A percentile compares a stretch with the other conserved stretches of the same genome.
Evolutionary conservation across 2,797 vertebrate species (phyloP).

Genomic region (Tragopan temminckii): DNA sequence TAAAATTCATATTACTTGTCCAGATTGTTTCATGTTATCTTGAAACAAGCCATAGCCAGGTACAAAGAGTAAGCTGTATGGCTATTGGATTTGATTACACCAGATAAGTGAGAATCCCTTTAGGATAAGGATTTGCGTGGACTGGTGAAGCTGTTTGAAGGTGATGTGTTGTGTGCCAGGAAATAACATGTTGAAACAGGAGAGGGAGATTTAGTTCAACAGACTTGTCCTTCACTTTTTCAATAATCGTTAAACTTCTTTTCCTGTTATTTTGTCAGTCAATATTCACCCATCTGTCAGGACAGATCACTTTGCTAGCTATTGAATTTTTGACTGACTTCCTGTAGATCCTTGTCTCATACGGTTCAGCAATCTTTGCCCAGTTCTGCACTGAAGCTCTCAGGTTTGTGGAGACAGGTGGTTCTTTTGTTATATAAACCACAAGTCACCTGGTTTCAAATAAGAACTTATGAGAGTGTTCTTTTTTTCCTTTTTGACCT

Average conservation of each 20-base stretch:
- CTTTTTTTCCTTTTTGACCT: neutral
- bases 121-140: conserved; percentile 1
- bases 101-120: neutral
- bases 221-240: neutral
- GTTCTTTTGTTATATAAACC: neutral
- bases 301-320: neutral
- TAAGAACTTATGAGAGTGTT: neutral
- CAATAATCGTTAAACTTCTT: neutral
- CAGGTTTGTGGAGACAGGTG: neutral
- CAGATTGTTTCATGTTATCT: neutral
- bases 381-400: neutral
- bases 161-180: neutral
- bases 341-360: accelerated
- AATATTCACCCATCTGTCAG: neutral
- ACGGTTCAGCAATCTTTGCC: neutral
- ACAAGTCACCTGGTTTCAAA: neutral
- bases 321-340: neutral
- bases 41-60: neutral
- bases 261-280: neutral
- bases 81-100: neutral
- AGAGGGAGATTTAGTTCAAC: neutral
- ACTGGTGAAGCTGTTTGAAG: conserved; percentile 23
- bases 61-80: neutral
- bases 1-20: neutral
- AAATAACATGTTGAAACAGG: neutral